Base-by-base conservation (phyloP, 2,113 vertebrate species). In the Nettapus auritus region DNA sequence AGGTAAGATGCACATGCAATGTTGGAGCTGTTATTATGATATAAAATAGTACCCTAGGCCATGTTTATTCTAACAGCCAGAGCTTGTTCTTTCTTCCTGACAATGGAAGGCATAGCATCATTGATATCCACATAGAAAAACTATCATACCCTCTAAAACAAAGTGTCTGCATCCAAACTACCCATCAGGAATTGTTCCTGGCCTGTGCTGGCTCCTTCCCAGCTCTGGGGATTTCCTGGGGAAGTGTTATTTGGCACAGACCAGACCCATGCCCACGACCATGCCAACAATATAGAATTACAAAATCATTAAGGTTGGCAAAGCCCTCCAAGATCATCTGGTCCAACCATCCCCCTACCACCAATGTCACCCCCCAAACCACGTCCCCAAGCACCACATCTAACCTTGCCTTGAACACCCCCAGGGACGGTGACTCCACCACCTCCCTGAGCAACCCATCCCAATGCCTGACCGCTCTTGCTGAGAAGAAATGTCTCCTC, bases 131-230 rank as follows among this genome's bases (percentile, higher is more conserved):
- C 34, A 11, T 11, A 48, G 29, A 21, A n/a, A 69, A 80, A 66
- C 5, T n/a, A 23, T 59, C 38, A 71, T 36, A n/a, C 8, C 3
- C 16, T 74, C 18, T 67, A 67, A 69, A 90, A 60, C n/a, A 31
- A 77, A 25, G 10, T 31, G 20, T 57, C n/a, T 81, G 31, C 31
- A 70, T 31, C 40, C 11, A 48, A 29, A 67, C 9, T 40, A 46
- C 10, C 11, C 9, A 9, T 3, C 23, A 2, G 8, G 9, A 86
- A 19, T 8, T 0, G 0, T 60, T 82, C 20, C 59, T 71, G 28
- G 6, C 33, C 20, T 31, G 4, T 42, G 29, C 31, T 74, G 31
- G 8, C 26, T 83, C 16, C 38, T 67, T 38, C 4, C 38, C 16
- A 38, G 74, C 57, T 42, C 14, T 42, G 68, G 6, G 13, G 23